A percentile compares a stretch with the other conserved stretches of the same genome.
Evolutionary conservation across 2,888 invertebrate species (phyloP).

Genomic region (Thelaira solivaga): DNA sequence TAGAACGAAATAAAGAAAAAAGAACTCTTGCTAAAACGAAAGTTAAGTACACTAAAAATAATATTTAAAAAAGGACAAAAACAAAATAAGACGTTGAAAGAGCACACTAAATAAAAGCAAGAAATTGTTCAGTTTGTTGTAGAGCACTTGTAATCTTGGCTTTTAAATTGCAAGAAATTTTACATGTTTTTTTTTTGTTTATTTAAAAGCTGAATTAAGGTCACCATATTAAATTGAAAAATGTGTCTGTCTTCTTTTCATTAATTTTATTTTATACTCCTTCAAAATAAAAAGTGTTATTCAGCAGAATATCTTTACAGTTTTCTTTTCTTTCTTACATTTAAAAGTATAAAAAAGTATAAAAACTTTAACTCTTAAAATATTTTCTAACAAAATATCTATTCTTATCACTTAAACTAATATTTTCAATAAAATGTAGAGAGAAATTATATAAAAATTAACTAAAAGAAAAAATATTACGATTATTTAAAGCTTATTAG

Average conservation of each 20-base stretch:
- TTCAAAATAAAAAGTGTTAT: not conserved
- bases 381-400: too few relatives aligned
- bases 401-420: too few relatives aligned
- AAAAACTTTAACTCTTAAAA: too few relatives aligned
- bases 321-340: too few relatives aligned
- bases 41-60: not conserved
- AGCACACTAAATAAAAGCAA: not conserved
- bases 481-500: too few relatives aligned
- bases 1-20: not conserved
- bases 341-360: too few relatives aligned
- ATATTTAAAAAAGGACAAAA: not conserved
- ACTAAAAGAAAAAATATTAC: too few relatives aligned
- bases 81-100: not conserved
- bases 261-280: not conserved
- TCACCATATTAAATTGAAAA: conserved; percentile 34
- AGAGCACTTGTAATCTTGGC: not conserved
- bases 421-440: too few relatives aligned
- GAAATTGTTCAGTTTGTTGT: not conserved
- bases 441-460: too few relatives aligned
- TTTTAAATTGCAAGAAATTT: conserved; percentile 6
- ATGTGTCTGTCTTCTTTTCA: conserved; percentile 9
- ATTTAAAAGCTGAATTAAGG: conserved; percentile 11
- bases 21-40: not conserved
- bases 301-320: not conserved
- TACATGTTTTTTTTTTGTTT: not conserved